These are phyloP conservation scores for Phrynocephalus forsythii DNA, from an alignment of 2,797 vertebrate species.

Conservation along the genomic window DNA sequence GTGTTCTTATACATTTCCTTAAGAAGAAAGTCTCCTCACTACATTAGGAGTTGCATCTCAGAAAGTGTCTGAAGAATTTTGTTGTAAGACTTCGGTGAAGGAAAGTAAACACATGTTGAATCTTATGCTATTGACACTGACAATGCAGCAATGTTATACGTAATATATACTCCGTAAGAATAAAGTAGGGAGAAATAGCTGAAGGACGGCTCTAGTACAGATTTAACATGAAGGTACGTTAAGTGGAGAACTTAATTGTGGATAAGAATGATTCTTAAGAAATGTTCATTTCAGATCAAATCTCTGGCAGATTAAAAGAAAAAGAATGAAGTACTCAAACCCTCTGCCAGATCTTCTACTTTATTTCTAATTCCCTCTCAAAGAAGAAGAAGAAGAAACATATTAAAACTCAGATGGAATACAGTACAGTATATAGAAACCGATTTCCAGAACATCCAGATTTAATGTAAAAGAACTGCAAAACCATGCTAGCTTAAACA, in stretches of 20 bases:
- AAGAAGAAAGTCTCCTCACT: neutral
- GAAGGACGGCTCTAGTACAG: neutral
- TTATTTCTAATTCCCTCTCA: constrained; percentile 23
- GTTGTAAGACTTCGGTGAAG: neutral
- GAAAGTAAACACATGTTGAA: neutral
- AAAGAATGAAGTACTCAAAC: neutral
- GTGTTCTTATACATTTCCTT: constrained; percentile 1
- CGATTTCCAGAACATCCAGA: constrained; percentile 51
- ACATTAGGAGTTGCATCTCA: neutral
- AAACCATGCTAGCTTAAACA: constrained; percentile 1
- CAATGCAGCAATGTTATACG: neutral
- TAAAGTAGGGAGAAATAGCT: neutral
- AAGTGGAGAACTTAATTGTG: neutral
- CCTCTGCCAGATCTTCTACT: constrained; percentile 17
- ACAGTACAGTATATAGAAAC: constrained; percentile 39
- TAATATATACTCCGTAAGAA: neutral
- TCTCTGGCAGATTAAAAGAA: neutral
- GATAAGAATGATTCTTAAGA: neutral
- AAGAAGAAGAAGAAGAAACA: constrained; percentile 33
- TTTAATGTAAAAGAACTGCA: constrained; percentile 50
- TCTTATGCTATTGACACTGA: neutral
- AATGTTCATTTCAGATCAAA: neutral
- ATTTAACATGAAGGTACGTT: neutral
- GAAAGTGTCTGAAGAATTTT: neutral
- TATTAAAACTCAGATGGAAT: constrained; percentile 27